Evolutionary conservation across 2,888 invertebrate species (phyloP).

Genomic region (Nomada fabriciana): DNA sequence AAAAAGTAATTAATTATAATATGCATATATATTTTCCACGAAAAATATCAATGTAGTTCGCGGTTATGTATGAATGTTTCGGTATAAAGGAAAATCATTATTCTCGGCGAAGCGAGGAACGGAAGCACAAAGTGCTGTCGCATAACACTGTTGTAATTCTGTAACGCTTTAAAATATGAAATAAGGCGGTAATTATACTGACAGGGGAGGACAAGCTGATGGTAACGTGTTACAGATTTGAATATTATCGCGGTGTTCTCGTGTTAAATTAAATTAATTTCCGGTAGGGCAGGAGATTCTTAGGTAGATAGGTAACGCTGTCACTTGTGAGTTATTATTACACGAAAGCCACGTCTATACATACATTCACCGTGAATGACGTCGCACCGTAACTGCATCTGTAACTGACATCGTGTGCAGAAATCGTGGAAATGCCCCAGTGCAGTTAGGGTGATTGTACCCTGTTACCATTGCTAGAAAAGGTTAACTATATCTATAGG

Average conservation of each 20-base stretch:
- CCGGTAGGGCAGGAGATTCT: slow-evolving; percentile 59
- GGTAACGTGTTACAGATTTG: slow-evolving; percentile 26
- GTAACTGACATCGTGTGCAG: slow-evolving; percentile 70
- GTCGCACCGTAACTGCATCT: slow-evolving; percentile 66
- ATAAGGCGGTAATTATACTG: background rate
- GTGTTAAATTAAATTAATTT: slow-evolving; percentile 70
- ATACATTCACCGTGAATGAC: slow-evolving; percentile 70
- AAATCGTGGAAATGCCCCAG: slow-evolving; percentile 71
- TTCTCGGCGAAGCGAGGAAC: background rate
- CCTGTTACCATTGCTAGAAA: slow-evolving; percentile 51
- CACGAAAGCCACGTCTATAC: slow-evolving; percentile 65
- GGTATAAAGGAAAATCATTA: background rate
- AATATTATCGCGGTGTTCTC: slow-evolving; percentile 49
- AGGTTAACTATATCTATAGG: slow-evolving; percentile 41
- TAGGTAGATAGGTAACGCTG: slow-evolving; percentile 69
- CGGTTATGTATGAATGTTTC: background rate
- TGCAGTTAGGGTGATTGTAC: slow-evolving; percentile 72
- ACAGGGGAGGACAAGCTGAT: background rate
- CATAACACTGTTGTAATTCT: background rate
- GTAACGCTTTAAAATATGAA: background rate
- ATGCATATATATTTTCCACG: background rate
- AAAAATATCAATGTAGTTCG: background rate
- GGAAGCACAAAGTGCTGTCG: too few relatives aligned
- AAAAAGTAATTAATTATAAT: too few relatives aligned
- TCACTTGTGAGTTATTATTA: slow-evolving; percentile 74